phyloP scores from a whole-genome alignment of 2,797 vertebrate genomes.

The Ceyx erithaca region DNA sequence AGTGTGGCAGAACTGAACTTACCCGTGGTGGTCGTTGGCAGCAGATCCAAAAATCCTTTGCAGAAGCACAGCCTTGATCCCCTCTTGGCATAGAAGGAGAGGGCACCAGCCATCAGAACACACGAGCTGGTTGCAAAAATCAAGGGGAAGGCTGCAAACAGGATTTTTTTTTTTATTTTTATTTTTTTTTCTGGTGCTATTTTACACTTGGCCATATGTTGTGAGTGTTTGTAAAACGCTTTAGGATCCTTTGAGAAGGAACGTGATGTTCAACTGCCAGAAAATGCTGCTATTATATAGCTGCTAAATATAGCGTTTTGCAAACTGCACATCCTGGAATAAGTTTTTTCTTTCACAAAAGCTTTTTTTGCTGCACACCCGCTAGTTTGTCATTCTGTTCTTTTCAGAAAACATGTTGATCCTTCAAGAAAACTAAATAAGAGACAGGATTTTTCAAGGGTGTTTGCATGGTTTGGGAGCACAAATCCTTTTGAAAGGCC shows the following conservation, averaged over 20 bases:
- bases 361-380: neutral
- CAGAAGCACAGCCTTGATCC: neutral
- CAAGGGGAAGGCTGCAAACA: neutral
- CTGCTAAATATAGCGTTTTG: constrained; percentile 55
- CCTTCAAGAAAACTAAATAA: neutral
- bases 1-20: neutral
- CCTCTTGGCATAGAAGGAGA: neutral
- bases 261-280: constrained; percentile 31
- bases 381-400: neutral
- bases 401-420: constrained; percentile 39
- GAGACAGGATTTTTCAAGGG: neutral
- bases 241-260: constrained; percentile 43
- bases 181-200: neutral
- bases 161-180: neutral
- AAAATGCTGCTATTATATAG: constrained; percentile 49
- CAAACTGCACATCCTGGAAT: constrained; percentile 43
- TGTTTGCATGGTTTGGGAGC: neutral
- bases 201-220: constrained; percentile 56
- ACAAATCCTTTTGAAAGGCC: neutral
- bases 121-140: neutral
- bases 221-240: constrained; percentile 45
- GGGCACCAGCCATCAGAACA: neutral
- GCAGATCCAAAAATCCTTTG: neutral
- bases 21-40: neutral
- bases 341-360: constrained; percentile 21